Evolutionary conservation across 2,888 invertebrate species (phyloP).

Genomic region (Aplocera efformata): DNA sequence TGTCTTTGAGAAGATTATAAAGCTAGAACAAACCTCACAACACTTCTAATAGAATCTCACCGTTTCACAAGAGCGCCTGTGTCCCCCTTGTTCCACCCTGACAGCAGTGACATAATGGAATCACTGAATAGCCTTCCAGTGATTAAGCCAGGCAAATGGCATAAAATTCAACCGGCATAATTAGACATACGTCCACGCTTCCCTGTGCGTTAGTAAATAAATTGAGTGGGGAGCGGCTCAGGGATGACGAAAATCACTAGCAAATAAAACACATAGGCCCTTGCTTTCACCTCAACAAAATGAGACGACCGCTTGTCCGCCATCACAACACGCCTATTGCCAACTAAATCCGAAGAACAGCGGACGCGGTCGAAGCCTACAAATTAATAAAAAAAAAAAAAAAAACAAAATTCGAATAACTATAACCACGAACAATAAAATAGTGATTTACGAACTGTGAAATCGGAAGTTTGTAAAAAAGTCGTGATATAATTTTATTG

Average conservation of each 20-base stretch:
- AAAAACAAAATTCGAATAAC: slow-evolving; percentile 8
- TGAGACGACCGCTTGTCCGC: slow-evolving; percentile 59
- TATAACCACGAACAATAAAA: slow-evolving; percentile 1
- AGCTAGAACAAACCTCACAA: too few relatives aligned
- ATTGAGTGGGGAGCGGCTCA: slow-evolving; percentile 53
- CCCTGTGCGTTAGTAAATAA: slow-evolving; percentile 31
- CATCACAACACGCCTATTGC: slow-evolving; percentile 50
- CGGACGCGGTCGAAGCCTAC: slow-evolving; percentile 54
- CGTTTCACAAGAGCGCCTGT: slow-evolving; percentile 28
- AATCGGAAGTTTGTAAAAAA: slow-evolving; percentile 26
- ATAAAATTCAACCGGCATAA: slow-evolving; percentile 18
- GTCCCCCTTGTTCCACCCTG: slow-evolving; percentile 32
- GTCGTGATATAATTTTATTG: slow-evolving; percentile 30
- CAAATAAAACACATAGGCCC: slow-evolving; percentile 70
- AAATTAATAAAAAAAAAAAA: slow-evolving; percentile 30
- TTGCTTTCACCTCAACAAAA: slow-evolving; percentile 77
- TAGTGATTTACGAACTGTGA: slow-evolving; percentile 34
- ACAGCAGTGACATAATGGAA: slow-evolving; percentile 34
- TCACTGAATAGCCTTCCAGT: slow-evolving; percentile 13
- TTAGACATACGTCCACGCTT: slow-evolving; percentile 18
- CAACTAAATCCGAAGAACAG: slow-evolving; percentile 50
- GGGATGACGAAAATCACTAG: slow-evolving; percentile 74
- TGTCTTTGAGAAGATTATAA: too few relatives aligned
- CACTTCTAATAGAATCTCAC: slow-evolving; percentile 15
- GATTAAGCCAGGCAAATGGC: slow-evolving; percentile 30